These are phyloP conservation scores for Protodeltote pygarga DNA, from an alignment of 2,888 invertebrate genomes.

Conservation along the genomic window DNA sequence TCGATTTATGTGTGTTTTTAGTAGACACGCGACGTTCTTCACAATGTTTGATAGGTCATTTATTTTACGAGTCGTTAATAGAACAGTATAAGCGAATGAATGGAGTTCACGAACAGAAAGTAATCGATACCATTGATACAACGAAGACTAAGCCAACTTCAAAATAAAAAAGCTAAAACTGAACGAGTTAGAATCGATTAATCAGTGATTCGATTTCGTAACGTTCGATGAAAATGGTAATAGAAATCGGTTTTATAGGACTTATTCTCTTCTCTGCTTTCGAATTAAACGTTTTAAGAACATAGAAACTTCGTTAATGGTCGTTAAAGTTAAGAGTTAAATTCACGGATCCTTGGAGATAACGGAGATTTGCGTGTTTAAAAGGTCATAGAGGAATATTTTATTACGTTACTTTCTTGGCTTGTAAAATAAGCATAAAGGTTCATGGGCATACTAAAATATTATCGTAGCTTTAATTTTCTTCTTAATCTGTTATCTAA, in stretches of 20 bases:
- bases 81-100: conserved; percentile 16
- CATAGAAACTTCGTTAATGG: conserved; percentile 15
- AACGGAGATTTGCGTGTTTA: conserved; percentile 20
- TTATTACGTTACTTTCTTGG: conserved; percentile 5
- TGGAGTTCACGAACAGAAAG: conserved; percentile 14
- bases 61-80: conserved; percentile 35
- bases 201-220: conserved; percentile 35
- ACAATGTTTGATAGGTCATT: conserved; percentile 46
- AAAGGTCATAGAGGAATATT: conserved; percentile 10
- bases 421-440: conserved; percentile 5
- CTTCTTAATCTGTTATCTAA: too few species aligned
- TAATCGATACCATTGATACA: conserved; percentile 16
- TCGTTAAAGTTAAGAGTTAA: conserved; percentile 5
- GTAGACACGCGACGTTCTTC: conserved; percentile 59
- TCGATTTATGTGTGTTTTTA: conserved; percentile 70
- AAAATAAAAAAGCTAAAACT: conserved; percentile 19
- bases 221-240: conserved; percentile 40
- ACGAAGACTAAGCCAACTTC: conserved; percentile 3
- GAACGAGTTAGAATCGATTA: conserved; percentile 36
- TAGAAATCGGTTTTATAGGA: conserved; percentile 31
- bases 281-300: conserved; percentile 34
- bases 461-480: too few species aligned
- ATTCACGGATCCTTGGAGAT: conserved; percentile 20
- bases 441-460: too few species aligned
- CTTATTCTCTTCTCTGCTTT: conserved; percentile 28